Percentiles rank a stretch among this genome's conserved stretches.
phyloP scores from a whole-genome alignment of 2,888 invertebrate species.

The Trichacis sp. region DNA sequence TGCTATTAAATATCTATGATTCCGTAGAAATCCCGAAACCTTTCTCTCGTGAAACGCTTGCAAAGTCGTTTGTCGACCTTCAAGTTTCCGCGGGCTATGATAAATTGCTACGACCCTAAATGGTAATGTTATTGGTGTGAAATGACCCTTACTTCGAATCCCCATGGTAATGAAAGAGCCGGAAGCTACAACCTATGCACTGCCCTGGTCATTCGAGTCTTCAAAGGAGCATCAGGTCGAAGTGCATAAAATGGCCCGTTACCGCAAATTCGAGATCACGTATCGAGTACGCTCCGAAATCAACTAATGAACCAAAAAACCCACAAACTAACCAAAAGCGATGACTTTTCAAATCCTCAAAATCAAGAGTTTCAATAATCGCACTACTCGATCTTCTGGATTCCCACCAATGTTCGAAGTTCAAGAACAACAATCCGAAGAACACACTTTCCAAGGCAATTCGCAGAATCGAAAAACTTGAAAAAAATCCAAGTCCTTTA shows the following conservation, averaged over 20 bases:
- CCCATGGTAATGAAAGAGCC: constrained; percentile 28
- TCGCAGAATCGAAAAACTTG: too few relatives aligned
- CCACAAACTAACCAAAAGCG: too few relatives aligned
- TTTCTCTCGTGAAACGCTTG: background rate
- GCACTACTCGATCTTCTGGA: too few relatives aligned
- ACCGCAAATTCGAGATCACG: constrained; percentile 19
- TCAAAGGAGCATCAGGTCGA: constrained; percentile 20
- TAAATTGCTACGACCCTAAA: constrained; percentile 24
- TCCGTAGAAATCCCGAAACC: too few relatives aligned
- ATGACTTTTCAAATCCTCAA: too few relatives aligned
- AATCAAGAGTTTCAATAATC: too few relatives aligned
- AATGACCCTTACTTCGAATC: constrained; percentile 26
- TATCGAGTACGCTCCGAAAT: constrained; percentile 10
- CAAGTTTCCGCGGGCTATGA: constrained; percentile 14
- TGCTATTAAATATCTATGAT: too few relatives aligned
- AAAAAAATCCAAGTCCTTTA: too few relatives aligned
- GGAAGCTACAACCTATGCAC: constrained; percentile 20
- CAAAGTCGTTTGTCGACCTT: constrained; percentile 1
- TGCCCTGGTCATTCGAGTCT: constrained; percentile 18
- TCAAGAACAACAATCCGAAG: too few relatives aligned
- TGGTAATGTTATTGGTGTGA: constrained; percentile 26
- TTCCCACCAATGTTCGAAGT: too few relatives aligned
- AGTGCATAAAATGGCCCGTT: constrained; percentile 21
- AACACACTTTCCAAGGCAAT: background rate
- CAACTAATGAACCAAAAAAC: background rate